Base-by-base conservation (phyloP, 23 tunicate species). In the Halocynthia aurantium region DNA sequence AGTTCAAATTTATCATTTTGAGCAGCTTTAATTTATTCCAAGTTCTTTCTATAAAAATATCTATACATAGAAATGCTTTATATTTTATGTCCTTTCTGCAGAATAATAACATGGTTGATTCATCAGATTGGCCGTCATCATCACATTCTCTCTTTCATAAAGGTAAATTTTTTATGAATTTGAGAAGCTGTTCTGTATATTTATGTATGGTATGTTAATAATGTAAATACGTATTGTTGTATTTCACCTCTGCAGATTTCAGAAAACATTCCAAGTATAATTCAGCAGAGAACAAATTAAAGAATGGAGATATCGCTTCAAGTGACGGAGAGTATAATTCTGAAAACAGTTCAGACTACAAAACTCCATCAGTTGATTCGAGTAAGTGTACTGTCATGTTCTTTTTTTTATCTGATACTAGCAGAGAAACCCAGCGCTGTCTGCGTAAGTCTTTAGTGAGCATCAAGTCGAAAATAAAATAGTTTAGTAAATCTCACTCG, bases 71-170 rank as follows among this genome's bases (percentile, higher is more conserved):
- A 58, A 13, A 58, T 58, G 63, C n/a, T 58, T n/a, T 58, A n/a
- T 2, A 13, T 58, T 58, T 58, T 15, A 58, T 58, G 5, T 65
- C 44, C 44, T 31, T 31, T 31, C 2, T 65, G 5, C 70, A 65
- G 70, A 65, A 65, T 65, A 65, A 65, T 15, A 65, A 40, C 13
- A 0, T 49, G 31, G 9, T 49, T 65, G 70, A 65, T 65, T 9
- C n/a, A 15, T 65, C 70, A 65, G 70, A 65, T 65, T 20, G 31
- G 31, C 10, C 70, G 1, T 65, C 70, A 65, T 65, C 70, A 65
- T 65, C 70, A 9, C 22, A 15, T 5, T 11, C 22, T 15, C 13
- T 20, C 22, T 40, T 20, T 20, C 10, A 65, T 20, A 15, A 11
- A 20, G 70, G 70, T 65, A 65, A 10, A 65, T 5, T 65, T 65